These are phyloP conservation scores for Syngnathus rostellatus DNA, from an alignment of 2,797 vertebrate species.

Conservation along the genomic window DNA sequence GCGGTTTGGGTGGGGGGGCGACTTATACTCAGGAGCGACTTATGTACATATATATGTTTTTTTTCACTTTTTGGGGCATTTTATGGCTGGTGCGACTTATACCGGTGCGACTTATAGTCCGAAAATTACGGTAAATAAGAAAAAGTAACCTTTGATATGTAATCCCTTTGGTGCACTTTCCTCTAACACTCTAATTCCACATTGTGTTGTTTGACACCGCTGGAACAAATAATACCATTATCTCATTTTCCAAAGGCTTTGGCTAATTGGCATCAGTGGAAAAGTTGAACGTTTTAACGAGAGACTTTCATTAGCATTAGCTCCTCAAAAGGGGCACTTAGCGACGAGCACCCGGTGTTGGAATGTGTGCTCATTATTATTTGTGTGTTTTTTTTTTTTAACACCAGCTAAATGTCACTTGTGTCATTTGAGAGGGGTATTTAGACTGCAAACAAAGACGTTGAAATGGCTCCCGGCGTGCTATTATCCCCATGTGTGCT, in stretches of 20 bases:
- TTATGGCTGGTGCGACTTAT: no score
- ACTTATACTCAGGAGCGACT: no score
- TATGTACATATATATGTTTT: no score
- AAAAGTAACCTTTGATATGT: neutral
- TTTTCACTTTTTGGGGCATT: no score
- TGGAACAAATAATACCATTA: constrained; percentile 11
- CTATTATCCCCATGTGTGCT: neutral
- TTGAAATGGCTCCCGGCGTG: neutral
- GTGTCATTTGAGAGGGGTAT: constrained; percentile 21
- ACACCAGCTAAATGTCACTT: constrained; percentile 11
- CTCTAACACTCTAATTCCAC: neutral
- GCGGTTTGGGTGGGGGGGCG: no score
- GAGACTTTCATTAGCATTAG: constrained; percentile 5
- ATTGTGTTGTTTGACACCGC: constrained; percentile 2
- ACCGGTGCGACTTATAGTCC: no score
- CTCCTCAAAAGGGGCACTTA: neutral
- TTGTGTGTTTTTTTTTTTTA: neutral
- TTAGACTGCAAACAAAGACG: constrained; percentile 18
- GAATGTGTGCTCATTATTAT: neutral
- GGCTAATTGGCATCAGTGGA: constrained; percentile 21
- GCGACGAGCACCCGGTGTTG: neutral
- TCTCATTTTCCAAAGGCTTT: constrained; percentile 18
- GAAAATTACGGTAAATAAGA: neutral
- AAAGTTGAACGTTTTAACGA: constrained; percentile 7
- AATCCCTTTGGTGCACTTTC: neutral